Base-by-base conservation (phyloP, 2,113 vertebrate species). In the Pseudopipra pipra region DNA sequence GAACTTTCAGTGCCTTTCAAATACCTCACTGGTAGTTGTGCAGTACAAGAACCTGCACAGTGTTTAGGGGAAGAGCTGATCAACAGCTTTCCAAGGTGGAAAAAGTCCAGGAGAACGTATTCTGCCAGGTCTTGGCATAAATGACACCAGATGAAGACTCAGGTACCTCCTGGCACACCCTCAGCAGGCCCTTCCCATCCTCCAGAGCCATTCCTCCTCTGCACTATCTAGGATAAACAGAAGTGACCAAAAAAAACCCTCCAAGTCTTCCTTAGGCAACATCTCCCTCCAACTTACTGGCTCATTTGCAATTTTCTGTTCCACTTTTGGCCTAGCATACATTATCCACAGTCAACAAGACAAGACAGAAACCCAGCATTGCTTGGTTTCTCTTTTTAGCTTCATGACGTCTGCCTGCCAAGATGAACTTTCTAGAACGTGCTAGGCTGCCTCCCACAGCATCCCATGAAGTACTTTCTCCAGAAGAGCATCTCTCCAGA, bases 321-420 rank as follows among this genome's bases (percentile, higher is more conserved):
- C 90, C 79, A 93, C 85, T 88, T 91, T 83, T 80, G 80, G 67
- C 49, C 63, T 80, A 37, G 61, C 67, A 89, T 46, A 18, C 15
- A 55, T 61, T 71, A 67, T 10, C 43, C 19, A 46, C 30, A n/a
- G 27, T 52, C 47, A 67, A 84, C 47, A 87, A 43, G 72, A 27
- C 74, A 68, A 87, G 68, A 88, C 1, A 95, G 73, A 89, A 95
- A 95, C 81, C 37, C 44, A 72, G 8, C 20, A 59, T 81, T n/a
- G 71, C 78, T 63, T 85, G 39, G 78, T 96, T 94, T 95, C 93
- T 91, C 90, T 90, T 93, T 94, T 87, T 92, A 96, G 87, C 81
- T 54, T 58, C 55, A 39, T 70, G 79, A 90, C 11, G 8, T 70
- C 74, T 83, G 35, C 25, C 74, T 31, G 43, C 37, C 66, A 70